Evolutionary conservation across 2,113 vertebrate genomes (phyloP).

Genomic region (Melanocharis versteri): DNA sequence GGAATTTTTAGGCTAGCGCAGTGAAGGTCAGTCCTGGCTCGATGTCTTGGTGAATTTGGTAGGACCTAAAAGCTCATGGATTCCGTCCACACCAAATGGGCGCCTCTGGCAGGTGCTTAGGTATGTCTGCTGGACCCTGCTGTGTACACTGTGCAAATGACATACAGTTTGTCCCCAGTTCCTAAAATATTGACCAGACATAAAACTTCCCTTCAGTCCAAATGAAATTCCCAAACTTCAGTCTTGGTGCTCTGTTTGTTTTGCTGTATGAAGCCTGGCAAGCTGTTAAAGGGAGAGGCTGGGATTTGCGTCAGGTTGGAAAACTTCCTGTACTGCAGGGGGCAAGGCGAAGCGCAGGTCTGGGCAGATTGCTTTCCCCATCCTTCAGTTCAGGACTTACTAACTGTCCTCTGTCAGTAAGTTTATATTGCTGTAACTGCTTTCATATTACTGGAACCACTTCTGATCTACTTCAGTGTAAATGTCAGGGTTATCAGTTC

Average conservation of each 20-base stretch:
- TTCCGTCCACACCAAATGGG: background rate
- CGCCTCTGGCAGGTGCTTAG: background rate
- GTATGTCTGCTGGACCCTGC: background rate
- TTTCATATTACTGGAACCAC: background rate
- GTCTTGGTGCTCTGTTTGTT: background rate
- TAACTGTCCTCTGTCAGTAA: background rate
- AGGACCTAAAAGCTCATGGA: background rate
- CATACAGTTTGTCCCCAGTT: background rate
- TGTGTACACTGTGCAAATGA: background rate
- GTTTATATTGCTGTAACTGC: background rate
- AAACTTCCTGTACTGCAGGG: background rate
- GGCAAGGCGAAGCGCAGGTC: background rate
- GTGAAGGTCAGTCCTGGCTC: background rate
- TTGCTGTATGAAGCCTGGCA: background rate
- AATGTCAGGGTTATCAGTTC: background rate
- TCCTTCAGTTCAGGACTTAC: background rate
- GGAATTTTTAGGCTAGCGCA: background rate
- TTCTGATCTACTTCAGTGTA: background rate
- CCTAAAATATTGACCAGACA: background rate
- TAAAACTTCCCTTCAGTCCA: background rate
- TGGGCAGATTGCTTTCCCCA: background rate
- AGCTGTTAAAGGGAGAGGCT: background rate
- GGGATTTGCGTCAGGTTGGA: background rate
- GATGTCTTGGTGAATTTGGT: background rate
- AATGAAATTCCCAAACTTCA: background rate